These are phyloP conservation scores for Lycodopsis pacificus DNA, from an alignment of 2,797 vertebrate species.

Conservation along the genomic window DNA sequence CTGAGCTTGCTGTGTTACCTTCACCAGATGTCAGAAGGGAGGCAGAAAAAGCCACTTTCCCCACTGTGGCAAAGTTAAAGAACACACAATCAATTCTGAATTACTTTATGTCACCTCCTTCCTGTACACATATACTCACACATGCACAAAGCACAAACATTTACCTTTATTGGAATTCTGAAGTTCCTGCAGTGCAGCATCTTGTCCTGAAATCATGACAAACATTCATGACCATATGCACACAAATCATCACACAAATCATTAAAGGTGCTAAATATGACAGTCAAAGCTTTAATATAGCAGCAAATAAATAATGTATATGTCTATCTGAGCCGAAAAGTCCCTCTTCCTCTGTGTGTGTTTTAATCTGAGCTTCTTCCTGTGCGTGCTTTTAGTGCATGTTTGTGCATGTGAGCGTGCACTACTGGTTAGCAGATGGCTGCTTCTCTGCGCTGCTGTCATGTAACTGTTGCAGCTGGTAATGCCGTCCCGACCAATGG, in stretches of 20 bases:
- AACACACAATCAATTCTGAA: neutral
- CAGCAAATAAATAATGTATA: no score
- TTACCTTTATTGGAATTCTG: constrained; percentile 25
- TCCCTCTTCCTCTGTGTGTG: no score
- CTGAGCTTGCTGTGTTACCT: accelerated
- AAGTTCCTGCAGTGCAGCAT: constrained; percentile 23
- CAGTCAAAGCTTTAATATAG: neutral
- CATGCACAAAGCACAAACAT: neutral
- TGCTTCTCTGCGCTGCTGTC: no score
- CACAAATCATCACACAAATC: neutral
- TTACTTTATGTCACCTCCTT: neutral
- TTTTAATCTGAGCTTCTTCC: no score
- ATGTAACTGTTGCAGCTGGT: no score
- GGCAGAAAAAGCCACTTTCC: constrained; percentile 52
- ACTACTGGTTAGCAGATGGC: no score
- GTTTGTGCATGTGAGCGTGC: no score
- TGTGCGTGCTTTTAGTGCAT: no score
- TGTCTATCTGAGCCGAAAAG: no score
- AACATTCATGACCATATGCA: neutral
- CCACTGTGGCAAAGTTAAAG: constrained; percentile 30
- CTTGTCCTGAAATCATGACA: constrained; percentile 27
- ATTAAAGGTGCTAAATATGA: neutral
- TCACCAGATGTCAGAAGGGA: constrained; percentile 37
- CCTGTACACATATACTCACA: neutral
- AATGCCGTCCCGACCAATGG: no score